Conservation (phyloP, 2,888 invertebrate species). For the Dusona sp. region DNA sequence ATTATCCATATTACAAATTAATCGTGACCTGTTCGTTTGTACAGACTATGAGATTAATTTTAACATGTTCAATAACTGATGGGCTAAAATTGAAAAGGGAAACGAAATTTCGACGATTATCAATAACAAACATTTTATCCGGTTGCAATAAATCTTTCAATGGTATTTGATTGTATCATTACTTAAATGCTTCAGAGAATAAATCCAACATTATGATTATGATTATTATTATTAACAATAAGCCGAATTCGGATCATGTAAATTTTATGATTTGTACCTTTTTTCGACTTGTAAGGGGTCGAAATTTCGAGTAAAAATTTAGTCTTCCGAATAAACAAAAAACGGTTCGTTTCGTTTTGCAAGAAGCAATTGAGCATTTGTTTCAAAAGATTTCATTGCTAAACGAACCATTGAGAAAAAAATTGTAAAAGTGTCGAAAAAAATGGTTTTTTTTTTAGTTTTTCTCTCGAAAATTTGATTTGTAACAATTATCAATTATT, state of each 20-base stretch:
- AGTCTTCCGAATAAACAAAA: not conserved
- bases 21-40: constrained; percentile 64
- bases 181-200: not conserved
- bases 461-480: too few relatives aligned
- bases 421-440: too few relatives aligned
- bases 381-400: not conserved
- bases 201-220: too few relatives aligned
- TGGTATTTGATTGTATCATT: constrained; percentile 9
- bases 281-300: not conserved
- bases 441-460: too few relatives aligned
- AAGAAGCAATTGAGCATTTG: not conserved
- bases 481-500: too few relatives aligned
- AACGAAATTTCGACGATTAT: constrained; percentile 27
- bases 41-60: constrained; percentile 62
- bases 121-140: constrained; percentile 25
- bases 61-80: constrained; percentile 46
- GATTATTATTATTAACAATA: not conserved
- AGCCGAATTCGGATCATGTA: not conserved
- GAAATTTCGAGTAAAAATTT: not conserved
- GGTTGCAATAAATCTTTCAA: constrained; percentile 59
- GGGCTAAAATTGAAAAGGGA: constrained; percentile 12
- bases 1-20: constrained; percentile 17
- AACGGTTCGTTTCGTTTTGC: too few relatives aligned
- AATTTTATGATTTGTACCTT: not conserved
- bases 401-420: not conserved